A percentile compares a stretch with the other conserved stretches of the same genome.
Evolutionary conservation across 2,888 invertebrate species (phyloP).

Genomic region (Chrysolina haemoptera): DNA sequence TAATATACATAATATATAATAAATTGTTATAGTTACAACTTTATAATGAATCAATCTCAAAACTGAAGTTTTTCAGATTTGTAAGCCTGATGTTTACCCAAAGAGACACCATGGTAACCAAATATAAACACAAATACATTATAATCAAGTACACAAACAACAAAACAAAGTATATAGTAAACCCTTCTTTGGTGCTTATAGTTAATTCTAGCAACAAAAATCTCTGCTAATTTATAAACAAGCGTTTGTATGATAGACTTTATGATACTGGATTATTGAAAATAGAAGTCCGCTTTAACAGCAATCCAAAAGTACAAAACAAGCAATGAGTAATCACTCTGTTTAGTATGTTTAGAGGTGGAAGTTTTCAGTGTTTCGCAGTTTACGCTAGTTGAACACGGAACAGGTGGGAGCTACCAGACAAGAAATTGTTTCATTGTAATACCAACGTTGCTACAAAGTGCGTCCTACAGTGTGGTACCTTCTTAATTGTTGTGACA

Average conservation of each 20-base stretch:
- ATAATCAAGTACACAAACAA: no score
- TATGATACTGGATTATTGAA: neutral
- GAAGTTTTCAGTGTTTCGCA: conserved; percentile 54
- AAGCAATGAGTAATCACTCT: conserved; percentile 18
- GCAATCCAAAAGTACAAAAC: conserved; percentile 10
- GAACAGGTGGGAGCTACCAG: conserved; percentile 62
- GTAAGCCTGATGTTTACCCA: neutral
- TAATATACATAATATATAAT: no score
- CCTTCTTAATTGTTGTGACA: conserved; percentile 8
- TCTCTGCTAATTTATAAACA: neutral
- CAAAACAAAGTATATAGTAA: neutral
- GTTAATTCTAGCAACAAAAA: neutral
- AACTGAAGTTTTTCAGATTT: neutral
- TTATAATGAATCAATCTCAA: neutral
- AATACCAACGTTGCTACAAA: conserved; percentile 53
- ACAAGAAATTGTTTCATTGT: conserved; percentile 61
- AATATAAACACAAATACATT: conserved; percentile 7
- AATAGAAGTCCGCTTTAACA: neutral
- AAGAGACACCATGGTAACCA: conserved; percentile 17
- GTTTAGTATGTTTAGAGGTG: conserved; percentile 42
- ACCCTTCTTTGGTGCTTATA: neutral
- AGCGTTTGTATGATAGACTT: neutral
- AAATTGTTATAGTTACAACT: neutral
- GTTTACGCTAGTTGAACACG: conserved; percentile 63
- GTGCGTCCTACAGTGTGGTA: conserved; percentile 16